A percentile compares a stretch with the other conserved stretches of the same genome.
phyloP scores from a whole-genome alignment of 2,888 invertebrate genomes.

The Octonoba sinensis region DNA sequence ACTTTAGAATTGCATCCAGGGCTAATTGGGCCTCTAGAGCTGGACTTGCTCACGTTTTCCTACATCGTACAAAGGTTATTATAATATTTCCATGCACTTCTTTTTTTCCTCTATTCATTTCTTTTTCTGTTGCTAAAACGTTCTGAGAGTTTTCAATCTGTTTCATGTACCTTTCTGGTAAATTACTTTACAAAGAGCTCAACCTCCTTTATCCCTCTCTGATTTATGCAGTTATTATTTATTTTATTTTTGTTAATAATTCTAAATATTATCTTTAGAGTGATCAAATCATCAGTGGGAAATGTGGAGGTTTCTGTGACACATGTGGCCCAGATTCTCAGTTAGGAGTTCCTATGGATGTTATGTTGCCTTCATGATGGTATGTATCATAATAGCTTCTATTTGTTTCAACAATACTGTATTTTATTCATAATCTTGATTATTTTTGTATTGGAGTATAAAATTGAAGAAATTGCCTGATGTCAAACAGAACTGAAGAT shows the following conservation, averaged over 20 bases:
- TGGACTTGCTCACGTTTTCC: conserved; percentile 71
- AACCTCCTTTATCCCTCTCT: no score
- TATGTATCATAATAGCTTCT: conserved; percentile 8
- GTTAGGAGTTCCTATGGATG: conserved; percentile 44
- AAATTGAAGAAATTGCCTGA: no score
- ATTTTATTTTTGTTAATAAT: no score
- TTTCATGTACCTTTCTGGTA: no score
- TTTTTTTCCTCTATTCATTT: no score
- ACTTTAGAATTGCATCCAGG: conserved; percentile 75
- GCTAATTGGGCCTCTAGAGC: conserved; percentile 75
- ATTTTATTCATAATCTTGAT: neutral
- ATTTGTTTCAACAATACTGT: neutral
- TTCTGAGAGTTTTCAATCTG: no score
- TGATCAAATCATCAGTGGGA: conserved; percentile 76
- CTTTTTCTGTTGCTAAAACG: no score
- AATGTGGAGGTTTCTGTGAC: conserved; percentile 83
- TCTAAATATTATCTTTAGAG: conserved; percentile 71
- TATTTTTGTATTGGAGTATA: no score
- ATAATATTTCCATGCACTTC: no score
- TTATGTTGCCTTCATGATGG: conserved; percentile 25
- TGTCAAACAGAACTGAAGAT: no score
- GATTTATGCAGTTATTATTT: no score
- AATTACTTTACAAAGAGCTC: no score
- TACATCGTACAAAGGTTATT: conserved; percentile 39
- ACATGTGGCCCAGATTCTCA: conserved; percentile 73